phyloP scores from a whole-genome alignment of 1,140 invertebrate genomes.

The Periplaneta americana region DNA sequence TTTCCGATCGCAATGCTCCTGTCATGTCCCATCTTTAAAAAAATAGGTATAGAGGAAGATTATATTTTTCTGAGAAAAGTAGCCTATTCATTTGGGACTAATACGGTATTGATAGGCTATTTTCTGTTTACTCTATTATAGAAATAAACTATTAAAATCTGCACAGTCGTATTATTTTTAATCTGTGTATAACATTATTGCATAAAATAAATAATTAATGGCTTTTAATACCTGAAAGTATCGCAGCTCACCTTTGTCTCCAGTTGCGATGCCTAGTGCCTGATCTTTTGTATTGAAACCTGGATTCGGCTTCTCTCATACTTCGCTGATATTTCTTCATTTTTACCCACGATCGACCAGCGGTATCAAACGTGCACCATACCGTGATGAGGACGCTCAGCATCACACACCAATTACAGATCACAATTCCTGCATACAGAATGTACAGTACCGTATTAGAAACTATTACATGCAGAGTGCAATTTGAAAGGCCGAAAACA shows the following conservation, averaged over 20 bases:
- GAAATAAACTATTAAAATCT: not conserved
- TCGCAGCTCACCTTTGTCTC: slow-evolving; percentile 65
- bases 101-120: too few relatives aligned
- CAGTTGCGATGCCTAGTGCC: slow-evolving; percentile 78
- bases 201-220: too few relatives aligned
- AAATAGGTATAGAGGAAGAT: too few relatives aligned
- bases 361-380: slow-evolving; percentile 85
- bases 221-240: slow-evolving; percentile 17
- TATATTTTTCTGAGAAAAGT: too few relatives aligned
- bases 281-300: slow-evolving; percentile 70
- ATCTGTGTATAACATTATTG: too few relatives aligned
- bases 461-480: too few relatives aligned
- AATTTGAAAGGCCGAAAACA: too few relatives aligned
- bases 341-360: slow-evolving; percentile 88
- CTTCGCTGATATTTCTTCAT: slow-evolving; percentile 87
- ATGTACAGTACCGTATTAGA: too few relatives aligned
- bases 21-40: too few relatives aligned
- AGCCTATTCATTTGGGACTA: too few relatives aligned
- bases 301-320: slow-evolving; percentile 66
- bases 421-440: slow-evolving; percentile 58
- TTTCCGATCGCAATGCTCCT: too few relatives aligned
- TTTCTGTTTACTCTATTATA: too few relatives aligned
- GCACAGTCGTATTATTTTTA: not conserved
- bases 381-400: slow-evolving; percentile 68
- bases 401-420: slow-evolving; percentile 74